phyloP scores from a whole-genome alignment of 1,140 invertebrate species.

The Ooceraea biroi region DNA sequence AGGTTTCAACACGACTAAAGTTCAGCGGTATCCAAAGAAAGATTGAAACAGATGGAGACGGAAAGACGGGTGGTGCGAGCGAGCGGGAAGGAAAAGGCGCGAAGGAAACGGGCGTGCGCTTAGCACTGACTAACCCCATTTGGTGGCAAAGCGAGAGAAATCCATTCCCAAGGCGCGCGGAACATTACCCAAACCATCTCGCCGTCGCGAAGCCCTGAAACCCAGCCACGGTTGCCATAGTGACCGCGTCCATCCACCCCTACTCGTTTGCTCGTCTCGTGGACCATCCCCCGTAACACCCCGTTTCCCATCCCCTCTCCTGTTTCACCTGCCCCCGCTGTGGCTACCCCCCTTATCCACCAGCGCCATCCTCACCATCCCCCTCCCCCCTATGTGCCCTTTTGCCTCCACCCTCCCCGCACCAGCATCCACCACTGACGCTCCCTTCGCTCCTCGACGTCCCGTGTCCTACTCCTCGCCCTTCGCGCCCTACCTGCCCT shows the following conservation, averaged over 20 bases:
- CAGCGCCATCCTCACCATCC: conserved; percentile 46
- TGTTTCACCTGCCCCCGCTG: conserved; percentile 58
- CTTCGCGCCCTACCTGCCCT: conserved; percentile 49
- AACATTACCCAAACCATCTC: conserved; percentile 80
- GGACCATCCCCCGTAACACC: conserved; percentile 66
- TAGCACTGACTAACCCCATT: conserved; percentile 79
- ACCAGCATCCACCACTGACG: conserved; percentile 37
- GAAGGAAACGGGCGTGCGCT: conserved; percentile 68
- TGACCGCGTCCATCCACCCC: conserved; percentile 79
- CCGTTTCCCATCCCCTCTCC: conserved; percentile 56
- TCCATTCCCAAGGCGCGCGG: conserved; percentile 79
- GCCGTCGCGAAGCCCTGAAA: conserved; percentile 73
- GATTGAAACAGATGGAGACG: not conserved
- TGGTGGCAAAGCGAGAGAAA: conserved; percentile 80
- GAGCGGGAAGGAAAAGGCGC: conserved; percentile 24
- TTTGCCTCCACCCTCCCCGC: not conserved
- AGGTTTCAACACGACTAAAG: not conserved
- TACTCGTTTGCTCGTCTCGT: conserved; percentile 66
- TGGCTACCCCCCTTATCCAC: conserved; percentile 48
- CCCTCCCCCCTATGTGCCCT: not conserved
- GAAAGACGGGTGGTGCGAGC: not conserved
- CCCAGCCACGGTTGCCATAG: conserved; percentile 81
- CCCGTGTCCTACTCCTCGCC: conserved; percentile 21
- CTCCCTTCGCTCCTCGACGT: conserved; percentile 47
- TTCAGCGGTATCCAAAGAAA: conserved; percentile 14